Conservation (phyloP, 2,797 vertebrate species). For the Eremophila alpestris region DNA sequence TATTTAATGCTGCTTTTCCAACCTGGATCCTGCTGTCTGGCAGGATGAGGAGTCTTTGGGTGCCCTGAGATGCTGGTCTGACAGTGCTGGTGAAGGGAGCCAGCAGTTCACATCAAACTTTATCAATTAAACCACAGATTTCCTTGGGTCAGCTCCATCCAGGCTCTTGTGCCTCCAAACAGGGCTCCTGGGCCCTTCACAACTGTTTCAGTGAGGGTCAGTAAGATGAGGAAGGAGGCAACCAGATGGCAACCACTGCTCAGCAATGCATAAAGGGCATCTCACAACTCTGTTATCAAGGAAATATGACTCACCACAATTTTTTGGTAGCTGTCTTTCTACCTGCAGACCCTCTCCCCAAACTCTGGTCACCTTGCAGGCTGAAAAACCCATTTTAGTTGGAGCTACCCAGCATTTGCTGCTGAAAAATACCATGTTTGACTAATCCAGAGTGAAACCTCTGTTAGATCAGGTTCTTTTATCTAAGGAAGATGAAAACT, state of each 20-base stretch:
- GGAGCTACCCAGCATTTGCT: background rate
- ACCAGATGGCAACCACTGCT: background rate
- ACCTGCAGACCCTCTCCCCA: background rate
- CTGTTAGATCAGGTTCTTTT: background rate
- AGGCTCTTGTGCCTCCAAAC: background rate
- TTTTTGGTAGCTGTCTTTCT: background rate
- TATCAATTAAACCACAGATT: background rate
- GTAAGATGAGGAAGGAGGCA: background rate
- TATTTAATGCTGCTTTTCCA: background rate
- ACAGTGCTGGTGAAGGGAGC: background rate
- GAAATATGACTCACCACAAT: fast-evolving
- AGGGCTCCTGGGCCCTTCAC: background rate
- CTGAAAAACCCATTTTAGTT: background rate
- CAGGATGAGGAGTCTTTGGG: background rate
- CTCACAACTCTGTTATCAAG: background rate
- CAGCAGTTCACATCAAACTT: background rate
- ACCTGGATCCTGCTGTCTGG: background rate
- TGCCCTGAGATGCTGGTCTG: background rate
- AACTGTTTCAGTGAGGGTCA: background rate
- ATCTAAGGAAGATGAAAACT: background rate
- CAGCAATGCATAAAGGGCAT: background rate
- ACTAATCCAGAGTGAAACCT: background rate
- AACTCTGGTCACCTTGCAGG: background rate
- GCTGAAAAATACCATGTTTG: background rate
- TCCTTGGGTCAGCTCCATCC: background rate